Conservation (phyloP, 1,140 invertebrate genomes). For the Danaus melanippus region DNA sequence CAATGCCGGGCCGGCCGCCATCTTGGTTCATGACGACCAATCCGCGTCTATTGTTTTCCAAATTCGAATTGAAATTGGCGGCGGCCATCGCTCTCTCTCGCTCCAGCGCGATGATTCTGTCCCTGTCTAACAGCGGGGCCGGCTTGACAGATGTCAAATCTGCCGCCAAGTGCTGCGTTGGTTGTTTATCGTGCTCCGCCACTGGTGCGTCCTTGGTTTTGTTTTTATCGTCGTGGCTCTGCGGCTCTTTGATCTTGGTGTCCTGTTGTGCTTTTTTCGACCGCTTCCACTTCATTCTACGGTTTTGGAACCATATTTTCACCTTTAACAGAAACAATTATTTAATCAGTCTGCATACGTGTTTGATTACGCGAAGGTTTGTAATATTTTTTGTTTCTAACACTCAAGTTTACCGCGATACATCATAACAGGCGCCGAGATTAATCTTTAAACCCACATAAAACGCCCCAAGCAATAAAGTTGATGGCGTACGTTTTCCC, state of each 20-base stretch:
- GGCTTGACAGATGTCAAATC: constrained; percentile 67
- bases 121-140: constrained; percentile 57
- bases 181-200: constrained; percentile 44
- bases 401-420: constrained; percentile 6
- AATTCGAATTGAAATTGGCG: constrained; percentile 67
- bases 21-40: constrained; percentile 65
- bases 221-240: constrained; percentile 49
- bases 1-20: constrained; percentile 51
- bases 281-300: constrained; percentile 96
- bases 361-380: background rate
- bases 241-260: constrained; percentile 67
- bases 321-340: constrained; percentile 76
- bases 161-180: constrained; percentile 43
- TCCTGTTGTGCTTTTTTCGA: constrained; percentile 95
- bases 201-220: constrained; percentile 41
- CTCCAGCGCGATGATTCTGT: constrained; percentile 67
- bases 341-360: background rate
- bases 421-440: constrained; percentile 26
- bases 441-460: constrained; percentile 47
- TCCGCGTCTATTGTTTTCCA: constrained; percentile 63
- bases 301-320: constrained; percentile 97
- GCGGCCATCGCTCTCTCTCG: constrained; percentile 61
- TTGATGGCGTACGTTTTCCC: constrained; percentile 34
- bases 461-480: constrained; percentile 42
- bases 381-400: background rate